phyloP scores from a whole-genome alignment of 2,797 vertebrate genomes.

The Pogoniulus pusillus region DNA sequence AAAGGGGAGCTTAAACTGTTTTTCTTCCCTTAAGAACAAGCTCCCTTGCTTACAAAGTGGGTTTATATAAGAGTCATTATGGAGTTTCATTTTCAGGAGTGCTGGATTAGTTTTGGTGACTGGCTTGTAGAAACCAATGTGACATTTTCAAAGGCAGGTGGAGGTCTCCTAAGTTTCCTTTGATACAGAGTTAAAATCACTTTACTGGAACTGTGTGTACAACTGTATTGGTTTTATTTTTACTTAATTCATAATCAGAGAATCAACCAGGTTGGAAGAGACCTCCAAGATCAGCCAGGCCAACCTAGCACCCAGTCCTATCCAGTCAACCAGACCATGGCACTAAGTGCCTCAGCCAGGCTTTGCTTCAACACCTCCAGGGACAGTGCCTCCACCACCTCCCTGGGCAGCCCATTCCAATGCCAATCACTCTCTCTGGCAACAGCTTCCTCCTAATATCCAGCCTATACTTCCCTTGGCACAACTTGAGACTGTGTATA shows the following conservation, averaged over 20 bases:
- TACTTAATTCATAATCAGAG: not conserved
- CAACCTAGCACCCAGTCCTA: no score
- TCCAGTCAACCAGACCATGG: no score
- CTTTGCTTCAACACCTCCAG: no score
- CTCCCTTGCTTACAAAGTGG: not conserved
- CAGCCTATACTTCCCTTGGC: no score
- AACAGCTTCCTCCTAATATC: no score
- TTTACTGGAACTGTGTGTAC: not conserved
- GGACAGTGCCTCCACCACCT: no score
- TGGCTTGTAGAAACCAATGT: not conserved
- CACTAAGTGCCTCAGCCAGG: no score
- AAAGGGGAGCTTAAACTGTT: not conserved
- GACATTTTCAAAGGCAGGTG: not conserved
- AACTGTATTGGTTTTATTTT: not conserved
- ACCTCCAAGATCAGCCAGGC: no score
- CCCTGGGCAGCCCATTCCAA: no score
- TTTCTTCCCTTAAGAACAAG: not conserved
- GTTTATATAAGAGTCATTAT: not conserved
- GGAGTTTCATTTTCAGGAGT: not conserved
- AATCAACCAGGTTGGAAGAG: no score
- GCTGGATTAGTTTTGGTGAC: not conserved
- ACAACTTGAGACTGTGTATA: no score
- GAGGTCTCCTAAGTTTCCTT: not conserved
- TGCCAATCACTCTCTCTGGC: no score
- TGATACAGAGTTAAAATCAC: not conserved